Conservation (phyloP, 2,888 invertebrate genomes). For the Coenonympha arcania region DNA sequence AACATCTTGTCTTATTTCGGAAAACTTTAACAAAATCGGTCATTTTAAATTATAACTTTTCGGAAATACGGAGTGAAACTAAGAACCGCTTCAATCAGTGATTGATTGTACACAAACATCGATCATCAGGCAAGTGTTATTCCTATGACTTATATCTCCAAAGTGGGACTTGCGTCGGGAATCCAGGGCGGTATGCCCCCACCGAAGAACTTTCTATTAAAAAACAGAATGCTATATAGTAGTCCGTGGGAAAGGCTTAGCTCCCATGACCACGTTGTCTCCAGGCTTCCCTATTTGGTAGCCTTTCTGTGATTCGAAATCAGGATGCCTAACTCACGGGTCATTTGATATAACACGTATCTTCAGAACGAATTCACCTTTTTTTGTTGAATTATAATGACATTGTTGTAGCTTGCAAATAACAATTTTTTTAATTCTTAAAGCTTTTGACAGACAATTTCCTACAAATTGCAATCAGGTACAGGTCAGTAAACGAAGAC, state of each 20-base stretch:
- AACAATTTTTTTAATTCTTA: no score
- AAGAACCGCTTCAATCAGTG: neutral
- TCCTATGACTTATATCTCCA: neutral
- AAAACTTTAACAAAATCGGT: no score
- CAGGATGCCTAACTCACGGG: neutral
- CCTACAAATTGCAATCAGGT: no score
- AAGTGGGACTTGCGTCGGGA: neutral
- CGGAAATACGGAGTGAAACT: no score
- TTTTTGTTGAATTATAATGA: neutral
- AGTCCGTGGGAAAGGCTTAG: conserved; percentile 4
- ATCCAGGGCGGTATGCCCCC: conserved; percentile 11
- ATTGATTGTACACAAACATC: neutral
- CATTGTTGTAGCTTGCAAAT: no score
- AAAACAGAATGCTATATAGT: conserved; percentile 4
- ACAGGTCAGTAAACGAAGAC: no score
- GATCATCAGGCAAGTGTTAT: neutral
- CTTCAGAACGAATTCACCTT: neutral
- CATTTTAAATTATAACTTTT: no score
- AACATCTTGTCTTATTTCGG: no score
- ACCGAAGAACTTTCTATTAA: conserved; percentile 7
- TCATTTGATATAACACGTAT: neutral
- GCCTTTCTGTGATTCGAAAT: neutral
- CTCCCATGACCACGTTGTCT: conserved; percentile 1
- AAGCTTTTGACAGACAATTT: no score
- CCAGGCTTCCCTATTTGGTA: neutral